Evolutionary conservation across 2,888 invertebrate genomes (phyloP).

Genomic region (Keiferia lycopersicella): DNA sequence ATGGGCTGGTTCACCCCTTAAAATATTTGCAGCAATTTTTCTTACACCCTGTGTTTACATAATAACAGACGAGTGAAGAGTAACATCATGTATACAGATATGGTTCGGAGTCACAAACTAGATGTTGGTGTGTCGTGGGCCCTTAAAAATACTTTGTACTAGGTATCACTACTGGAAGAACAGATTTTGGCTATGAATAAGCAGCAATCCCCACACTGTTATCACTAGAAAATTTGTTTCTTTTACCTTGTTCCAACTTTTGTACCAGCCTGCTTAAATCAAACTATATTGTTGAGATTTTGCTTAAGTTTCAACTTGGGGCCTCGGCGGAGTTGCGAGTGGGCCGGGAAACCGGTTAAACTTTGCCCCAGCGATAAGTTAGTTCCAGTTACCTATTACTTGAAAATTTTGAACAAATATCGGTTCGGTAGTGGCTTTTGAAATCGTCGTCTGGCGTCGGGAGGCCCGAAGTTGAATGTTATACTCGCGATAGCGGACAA

Average conservation of each 20-base stretch:
- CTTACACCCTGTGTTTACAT: no score
- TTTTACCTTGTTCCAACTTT: not conserved
- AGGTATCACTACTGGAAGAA: no score
- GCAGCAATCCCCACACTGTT: no score
- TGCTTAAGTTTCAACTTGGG: not conserved
- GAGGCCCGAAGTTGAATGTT: not conserved
- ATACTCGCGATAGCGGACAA: not conserved
- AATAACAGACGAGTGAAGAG: no score
- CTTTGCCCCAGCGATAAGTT: slow-evolving; percentile 17
- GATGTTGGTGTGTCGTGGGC: no score
- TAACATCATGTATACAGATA: no score
- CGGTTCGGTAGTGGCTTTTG: not conserved
- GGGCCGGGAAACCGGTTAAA: slow-evolving; percentile 22
- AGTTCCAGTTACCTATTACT: slow-evolving; percentile 20
- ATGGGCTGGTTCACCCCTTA: no score
- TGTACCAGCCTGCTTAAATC: slow-evolving; percentile 14
- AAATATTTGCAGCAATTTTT: no score
- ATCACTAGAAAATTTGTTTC: not conserved
- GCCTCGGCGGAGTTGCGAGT: slow-evolving; percentile 12
- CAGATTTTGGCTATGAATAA: no score
- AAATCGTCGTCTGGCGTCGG: not conserved
- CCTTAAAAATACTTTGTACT: no score
- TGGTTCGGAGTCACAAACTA: no score
- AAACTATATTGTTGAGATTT: slow-evolving; percentile 22
- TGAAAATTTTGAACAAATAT: slow-evolving; percentile 13